phyloP scores from a whole-genome alignment of 2,888 invertebrate genomes.

The Protonemura montana region DNA sequence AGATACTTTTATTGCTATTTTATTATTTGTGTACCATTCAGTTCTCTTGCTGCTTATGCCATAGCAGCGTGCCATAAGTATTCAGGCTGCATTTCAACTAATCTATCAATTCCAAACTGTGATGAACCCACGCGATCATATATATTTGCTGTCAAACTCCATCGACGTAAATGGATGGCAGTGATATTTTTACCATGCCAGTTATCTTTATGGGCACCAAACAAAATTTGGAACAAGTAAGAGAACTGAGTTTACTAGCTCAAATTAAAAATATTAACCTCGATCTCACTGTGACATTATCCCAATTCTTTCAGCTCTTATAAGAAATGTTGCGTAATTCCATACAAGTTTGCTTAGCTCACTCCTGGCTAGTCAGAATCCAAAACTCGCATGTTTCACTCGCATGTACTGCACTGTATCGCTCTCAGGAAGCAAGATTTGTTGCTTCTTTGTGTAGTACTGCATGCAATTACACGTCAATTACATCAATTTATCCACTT shows the following conservation, averaged over 20 bases:
- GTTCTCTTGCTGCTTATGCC: background rate
- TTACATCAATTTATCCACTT: background rate
- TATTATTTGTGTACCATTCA: slow-evolving; percentile 1
- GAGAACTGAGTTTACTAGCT: slow-evolving; percentile 30
- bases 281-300: background rate
- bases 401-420: background rate
- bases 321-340: background rate
- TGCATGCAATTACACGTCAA: no score
- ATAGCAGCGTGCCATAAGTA: background rate
- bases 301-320: background rate
- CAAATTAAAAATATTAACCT: slow-evolving; percentile 16
- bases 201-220: background rate
- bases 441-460: background rate
- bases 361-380: slow-evolving; percentile 21
- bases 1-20: background rate
- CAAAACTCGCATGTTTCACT: background rate
- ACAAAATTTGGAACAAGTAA: background rate
- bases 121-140: background rate
- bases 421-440: background rate
- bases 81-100: background rate
- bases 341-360: background rate
- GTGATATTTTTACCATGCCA: background rate
- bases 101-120: no score
- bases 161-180: background rate
- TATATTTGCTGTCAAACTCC: background rate